Evolutionary conservation across 2,113 vertebrate species (phyloP).

Genomic region (Ptilonorhynchus violaceus): DNA sequence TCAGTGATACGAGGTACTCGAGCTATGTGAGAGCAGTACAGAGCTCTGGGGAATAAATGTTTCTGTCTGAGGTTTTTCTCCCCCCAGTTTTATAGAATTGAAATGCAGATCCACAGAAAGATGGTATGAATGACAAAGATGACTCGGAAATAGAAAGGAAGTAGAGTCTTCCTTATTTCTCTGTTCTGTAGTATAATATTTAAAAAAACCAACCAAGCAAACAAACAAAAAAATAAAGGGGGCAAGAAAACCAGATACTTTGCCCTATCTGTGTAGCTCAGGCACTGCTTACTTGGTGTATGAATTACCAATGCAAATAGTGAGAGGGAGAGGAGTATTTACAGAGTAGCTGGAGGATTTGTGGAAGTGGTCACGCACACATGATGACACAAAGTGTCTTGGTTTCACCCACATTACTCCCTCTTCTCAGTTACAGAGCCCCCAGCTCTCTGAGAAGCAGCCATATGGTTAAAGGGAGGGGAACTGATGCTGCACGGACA

Average conservation of each 20-base stretch:
- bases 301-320: not conserved
- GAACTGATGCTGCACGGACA: not conserved
- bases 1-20: not conserved
- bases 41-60: not conserved
- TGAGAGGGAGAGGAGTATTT: not conserved
- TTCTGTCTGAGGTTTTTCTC: fast-evolving
- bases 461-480: not conserved
- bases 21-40: not conserved
- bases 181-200: not conserved
- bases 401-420: not conserved
- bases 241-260: not conserved
- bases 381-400: not conserved
- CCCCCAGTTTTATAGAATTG: not conserved
- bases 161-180: not conserved
- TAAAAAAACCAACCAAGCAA: not conserved
- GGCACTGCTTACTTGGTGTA: not conserved
- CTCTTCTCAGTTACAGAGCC: not conserved
- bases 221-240: not conserved
- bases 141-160: not conserved
- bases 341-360: not conserved
- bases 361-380: not conserved
- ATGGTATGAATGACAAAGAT: not conserved
- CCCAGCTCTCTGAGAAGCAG: not conserved
- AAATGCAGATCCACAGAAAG: not conserved
- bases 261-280: not conserved